phyloP scores from a whole-genome alignment of 2,888 invertebrate genomes.

The Zygothrica quintamaculata region DNA sequence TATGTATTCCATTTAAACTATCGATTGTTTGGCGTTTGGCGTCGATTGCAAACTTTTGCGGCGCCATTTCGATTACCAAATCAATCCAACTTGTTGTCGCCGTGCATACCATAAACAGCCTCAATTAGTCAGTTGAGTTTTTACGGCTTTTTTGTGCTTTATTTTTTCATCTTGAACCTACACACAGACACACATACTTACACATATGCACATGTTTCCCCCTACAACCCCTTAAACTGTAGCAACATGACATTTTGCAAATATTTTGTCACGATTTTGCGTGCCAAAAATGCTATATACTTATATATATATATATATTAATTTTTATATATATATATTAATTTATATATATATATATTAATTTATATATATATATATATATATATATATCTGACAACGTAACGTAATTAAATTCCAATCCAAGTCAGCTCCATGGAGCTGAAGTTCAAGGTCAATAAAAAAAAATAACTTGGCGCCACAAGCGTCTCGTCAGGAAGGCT shows the following conservation, averaged over 20 bases:
- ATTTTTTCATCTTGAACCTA: conserved; percentile 3
- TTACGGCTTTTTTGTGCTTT: conserved; percentile 8
- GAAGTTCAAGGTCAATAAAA: conserved; percentile 54
- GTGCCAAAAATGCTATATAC: conserved; percentile 28
- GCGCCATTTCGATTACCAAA: conserved; percentile 45
- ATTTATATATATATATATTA: too few relatives aligned
- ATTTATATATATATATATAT: background rate
- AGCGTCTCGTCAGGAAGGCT: conserved; percentile 18
- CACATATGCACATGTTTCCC: too few relatives aligned
- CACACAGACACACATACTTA: too few relatives aligned
- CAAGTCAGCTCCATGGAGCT: conserved; percentile 23
- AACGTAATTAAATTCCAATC: conserved; percentile 45
- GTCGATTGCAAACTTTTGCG: too few relatives aligned
- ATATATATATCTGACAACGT: background rate
- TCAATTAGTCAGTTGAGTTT: conserved; percentile 22
- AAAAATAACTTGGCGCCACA: conserved; percentile 5
- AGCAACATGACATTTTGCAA: conserved; percentile 43
- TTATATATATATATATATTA: background rate
- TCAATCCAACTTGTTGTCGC: conserved; percentile 34
- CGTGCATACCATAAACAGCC: conserved; percentile 38
- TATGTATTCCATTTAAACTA: background rate
- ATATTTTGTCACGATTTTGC: conserved; percentile 70
- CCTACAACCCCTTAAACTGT: too few relatives aligned
- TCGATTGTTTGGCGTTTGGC: conserved; percentile 1
- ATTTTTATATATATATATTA: background rate